Evolutionary conservation across 2,113 vertebrate species (phyloP).

Genomic region (Hemichromis elongatus): DNA sequence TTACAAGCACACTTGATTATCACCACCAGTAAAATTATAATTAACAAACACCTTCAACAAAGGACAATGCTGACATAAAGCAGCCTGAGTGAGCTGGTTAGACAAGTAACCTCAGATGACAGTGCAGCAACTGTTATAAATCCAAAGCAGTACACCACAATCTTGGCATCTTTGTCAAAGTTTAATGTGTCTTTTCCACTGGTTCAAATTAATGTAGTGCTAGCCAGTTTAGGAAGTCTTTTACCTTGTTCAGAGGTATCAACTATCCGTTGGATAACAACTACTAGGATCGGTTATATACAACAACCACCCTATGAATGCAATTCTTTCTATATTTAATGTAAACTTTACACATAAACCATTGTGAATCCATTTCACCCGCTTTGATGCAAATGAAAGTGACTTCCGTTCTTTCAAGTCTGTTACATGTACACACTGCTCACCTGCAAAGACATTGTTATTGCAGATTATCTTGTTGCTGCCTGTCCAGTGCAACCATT

Average conservation of each 20-base stretch:
- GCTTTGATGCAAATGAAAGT: background rate
- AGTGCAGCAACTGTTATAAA: background rate
- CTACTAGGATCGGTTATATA: background rate
- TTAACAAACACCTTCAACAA: background rate
- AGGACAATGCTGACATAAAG: background rate
- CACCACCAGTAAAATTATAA: background rate
- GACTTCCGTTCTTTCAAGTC: background rate
- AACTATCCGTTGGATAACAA: background rate
- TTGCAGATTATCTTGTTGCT: background rate
- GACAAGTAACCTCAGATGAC: background rate
- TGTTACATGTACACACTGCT: background rate
- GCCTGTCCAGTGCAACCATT: background rate
- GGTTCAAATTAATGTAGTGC: background rate
- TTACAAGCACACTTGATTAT: background rate
- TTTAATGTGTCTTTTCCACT: background rate
- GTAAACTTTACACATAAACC: background rate
- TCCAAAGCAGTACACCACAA: background rate
- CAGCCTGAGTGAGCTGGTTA: background rate
- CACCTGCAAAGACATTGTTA: background rate
- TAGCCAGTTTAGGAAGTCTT: background rate
- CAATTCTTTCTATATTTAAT: background rate
- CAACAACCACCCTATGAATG: background rate
- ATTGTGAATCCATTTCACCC: background rate
- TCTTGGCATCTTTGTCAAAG: background rate
- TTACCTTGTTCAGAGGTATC: background rate